These are phyloP conservation scores for Aplocera efformata DNA, from an alignment of 2,888 invertebrate genomes.

Conservation along the genomic window DNA sequence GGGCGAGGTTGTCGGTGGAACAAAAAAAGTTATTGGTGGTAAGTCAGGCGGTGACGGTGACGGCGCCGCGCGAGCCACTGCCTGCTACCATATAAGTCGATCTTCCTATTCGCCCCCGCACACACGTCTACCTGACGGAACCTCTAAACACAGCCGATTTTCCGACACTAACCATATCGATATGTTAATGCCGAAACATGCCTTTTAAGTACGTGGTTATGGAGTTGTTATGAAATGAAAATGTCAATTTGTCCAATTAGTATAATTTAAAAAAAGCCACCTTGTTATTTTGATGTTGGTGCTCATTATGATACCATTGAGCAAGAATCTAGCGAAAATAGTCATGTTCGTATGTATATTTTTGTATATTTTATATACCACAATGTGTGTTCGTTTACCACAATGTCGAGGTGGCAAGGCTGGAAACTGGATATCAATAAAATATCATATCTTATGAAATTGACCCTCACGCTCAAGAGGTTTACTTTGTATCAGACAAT, in stretches of 20 bases:
- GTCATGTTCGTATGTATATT: background rate
- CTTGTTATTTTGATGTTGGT: slow-evolving; percentile 2
- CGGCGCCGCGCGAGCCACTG: slow-evolving; percentile 50
- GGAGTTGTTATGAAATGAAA: slow-evolving; percentile 29
- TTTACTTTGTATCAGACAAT: too few relatives aligned
- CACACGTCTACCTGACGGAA: slow-evolving; percentile 47
- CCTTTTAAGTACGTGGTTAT: slow-evolving; percentile 25
- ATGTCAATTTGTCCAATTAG: slow-evolving; percentile 20
- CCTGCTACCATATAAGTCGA: slow-evolving; percentile 63
- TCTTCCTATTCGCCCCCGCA: slow-evolving; percentile 77
- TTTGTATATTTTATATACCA: slow-evolving; percentile 7
- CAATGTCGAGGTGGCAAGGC: too few relatives aligned
- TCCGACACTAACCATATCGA: slow-evolving; percentile 48
- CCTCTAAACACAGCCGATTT: slow-evolving; percentile 48
- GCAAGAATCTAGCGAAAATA: background rate
- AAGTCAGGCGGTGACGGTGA: slow-evolving; percentile 70
- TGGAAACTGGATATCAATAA: too few relatives aligned
- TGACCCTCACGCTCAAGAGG: too few relatives aligned
- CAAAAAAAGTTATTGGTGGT: slow-evolving; percentile 47
- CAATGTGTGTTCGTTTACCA: too few relatives aligned
- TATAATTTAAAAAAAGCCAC: slow-evolving; percentile 7
- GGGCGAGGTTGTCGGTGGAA: slow-evolving; percentile 54
- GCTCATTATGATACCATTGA: slow-evolving; percentile 5
- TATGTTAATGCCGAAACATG: slow-evolving; percentile 50
- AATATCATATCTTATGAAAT: too few relatives aligned